Evolutionary conservation across 2,113 vertebrate species (phyloP), one percentile per base, ranked within the genome.

Genomic region (Eubucco bourcierii): DNA sequence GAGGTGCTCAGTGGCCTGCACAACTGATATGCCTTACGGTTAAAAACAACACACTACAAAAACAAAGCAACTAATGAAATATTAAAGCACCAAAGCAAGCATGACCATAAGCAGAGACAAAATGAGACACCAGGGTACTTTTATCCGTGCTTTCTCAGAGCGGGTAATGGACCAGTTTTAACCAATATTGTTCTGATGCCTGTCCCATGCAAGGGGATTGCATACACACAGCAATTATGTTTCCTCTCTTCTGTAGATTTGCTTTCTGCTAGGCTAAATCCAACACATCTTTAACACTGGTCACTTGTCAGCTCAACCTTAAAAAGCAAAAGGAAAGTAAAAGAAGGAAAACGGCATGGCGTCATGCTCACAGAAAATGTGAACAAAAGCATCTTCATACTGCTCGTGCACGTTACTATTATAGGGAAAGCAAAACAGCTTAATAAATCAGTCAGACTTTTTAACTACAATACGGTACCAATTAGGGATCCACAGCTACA

Each of bases 61-160:
- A 93, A 71, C 83, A 95, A 94, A 91, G 59, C 23, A 74, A 88
- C 80, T 90, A 80, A 78, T 78, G 63, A 94, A 95, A 95, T 93
- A 96, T 75, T 91, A 94, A 96, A 90, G 64, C 39, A 59, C 7
- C 29, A 88, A 84, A 85, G 53, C 74, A 86, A 88, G 68, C 80
- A 88, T 63, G 79, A 94, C 93, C 89, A 85, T 83, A 87, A 89
- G 63, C 73, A 94, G 59, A 94, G 34, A 83, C 58, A 80, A 92
- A 82, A 92, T 10, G 72, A 87, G 89, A 77, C 84, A 87, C 87
- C 37, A 67, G 93, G 75, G 91, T 72, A 76, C 37, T 88, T 90
- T 94, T 85, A 90, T 61, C 76, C 0, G 0, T 55, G 80, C 58
- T 50, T 67, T 80, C 90, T 93, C 82, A 60, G 55, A 78, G 82